Evolutionary conservation across 2,888 invertebrate species (phyloP), one percentile per base, ranked within the genome.

Genomic region (Cephus pygmeus): DNA sequence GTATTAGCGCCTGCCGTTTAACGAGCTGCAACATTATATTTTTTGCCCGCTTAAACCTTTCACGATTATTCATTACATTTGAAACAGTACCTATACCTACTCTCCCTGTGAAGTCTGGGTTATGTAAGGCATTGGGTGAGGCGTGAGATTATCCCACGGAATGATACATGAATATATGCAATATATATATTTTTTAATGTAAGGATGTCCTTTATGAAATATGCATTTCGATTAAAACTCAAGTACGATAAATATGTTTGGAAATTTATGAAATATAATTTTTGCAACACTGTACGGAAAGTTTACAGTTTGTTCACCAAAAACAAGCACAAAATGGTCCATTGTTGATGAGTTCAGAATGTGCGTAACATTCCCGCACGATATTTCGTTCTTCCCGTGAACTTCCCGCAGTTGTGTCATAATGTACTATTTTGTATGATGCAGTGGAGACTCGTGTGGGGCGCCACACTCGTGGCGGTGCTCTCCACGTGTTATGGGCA

Each of bases 371-470:
- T 33, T 33, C 33, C 33, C 4, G 33, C 33, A 33, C 33, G 4
- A 33, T 33, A 33, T 33, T 33, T 4, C 4, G 33, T 33, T 0
- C 33, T 33, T 33, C 33, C 33, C 33, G 33, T 4, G 33, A 33
- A 33, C 33, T 33, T 33, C 33, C 33, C 33, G 33, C 33, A 33
- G 4, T 33, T 33, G 4, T 33, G 4, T 33, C 33, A 33, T 33
- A 33, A 33, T 33, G 33, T 33, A 4, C 33, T 33, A 33, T 33
- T 33, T 33, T 80, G 73, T 81, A 34, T 73, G 77, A 88, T 89
- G 34, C 79, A 91, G 91, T 87, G 88, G 85, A 87, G 88, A 82
- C 83, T 88, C 79, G 83, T 91, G 82, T 89, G 90, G 90, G 83
- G 87, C 85, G 85, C 88, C 87, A 87, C 88, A 15, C 71, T 90